A percentile compares a stretch with the other conserved stretches of the same genome.
These are phyloP conservation scores for Etia nguti DNA, from an alignment of 2,113 vertebrate species.

Conservation along the genomic window DNA sequence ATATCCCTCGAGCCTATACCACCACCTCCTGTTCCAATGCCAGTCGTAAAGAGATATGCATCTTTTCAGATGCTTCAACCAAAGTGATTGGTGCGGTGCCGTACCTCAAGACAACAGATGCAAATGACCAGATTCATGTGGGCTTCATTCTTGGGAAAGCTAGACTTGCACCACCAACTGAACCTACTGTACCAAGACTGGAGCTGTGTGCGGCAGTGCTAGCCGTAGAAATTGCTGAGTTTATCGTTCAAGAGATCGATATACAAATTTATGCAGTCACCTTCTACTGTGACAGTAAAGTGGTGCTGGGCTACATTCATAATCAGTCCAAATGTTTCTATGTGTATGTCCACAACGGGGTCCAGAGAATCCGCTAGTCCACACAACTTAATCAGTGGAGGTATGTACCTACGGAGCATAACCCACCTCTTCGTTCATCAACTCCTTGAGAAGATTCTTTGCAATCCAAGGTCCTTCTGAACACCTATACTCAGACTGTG, in stretches of 20 bases:
- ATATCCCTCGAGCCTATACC: background rate
- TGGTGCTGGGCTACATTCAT: background rate
- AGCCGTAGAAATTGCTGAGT: background rate
- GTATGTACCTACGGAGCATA: background rate
- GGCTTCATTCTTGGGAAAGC: background rate
- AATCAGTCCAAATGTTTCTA: background rate
- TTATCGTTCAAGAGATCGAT: background rate
- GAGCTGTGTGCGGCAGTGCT: background rate
- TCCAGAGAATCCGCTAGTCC: background rate
- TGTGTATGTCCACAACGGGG: background rate
- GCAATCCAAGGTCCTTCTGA: no score
- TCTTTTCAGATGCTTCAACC: background rate
- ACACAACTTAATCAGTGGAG: background rate
- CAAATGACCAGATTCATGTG: background rate
- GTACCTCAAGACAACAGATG: background rate
- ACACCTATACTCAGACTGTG: no score
- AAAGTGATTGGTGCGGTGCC: accelerated
- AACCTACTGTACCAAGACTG: background rate
- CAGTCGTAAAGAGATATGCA: accelerated
- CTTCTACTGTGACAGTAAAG: background rate
- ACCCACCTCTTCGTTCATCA: no score
- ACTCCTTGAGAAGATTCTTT: no score
- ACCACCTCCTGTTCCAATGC: accelerated
- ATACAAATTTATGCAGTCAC: background rate
- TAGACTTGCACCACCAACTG: background rate